Base-by-base conservation (phyloP, 2,888 invertebrate genomes). In the Liposcelis brunnea region DNA sequence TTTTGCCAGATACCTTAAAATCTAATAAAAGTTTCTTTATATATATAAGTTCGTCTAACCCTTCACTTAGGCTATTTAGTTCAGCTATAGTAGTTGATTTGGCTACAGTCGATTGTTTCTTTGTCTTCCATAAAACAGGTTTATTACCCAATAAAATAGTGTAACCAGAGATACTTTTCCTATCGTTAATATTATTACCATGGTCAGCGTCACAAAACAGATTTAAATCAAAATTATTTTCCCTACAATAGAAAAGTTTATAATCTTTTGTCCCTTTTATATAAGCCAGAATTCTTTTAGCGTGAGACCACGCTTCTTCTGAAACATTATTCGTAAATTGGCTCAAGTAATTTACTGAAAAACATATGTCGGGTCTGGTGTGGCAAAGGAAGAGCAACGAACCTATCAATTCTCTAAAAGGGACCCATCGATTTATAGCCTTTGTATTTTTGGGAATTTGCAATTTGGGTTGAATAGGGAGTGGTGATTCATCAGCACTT, bases 351-450 rank as follows among this genome's bases (percentile, higher is more conserved):
- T 45, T 31, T 1, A 51, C 16, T 2, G 46, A 12, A 46, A 38
- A 50, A 35, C 49, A 44, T 15, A 51, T 46, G 34, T 50, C 49
- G 1, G 50, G 48, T 10, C 49, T 38, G 10, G 48, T 40, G 11
- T 46, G 45, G 21, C 50, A 45, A 47, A 50, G 46, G 2, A 51
- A 14, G 37, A 44, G 49, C 51, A 51, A 49, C 8, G 50, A 40
- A 16, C 47, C 49, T 15, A 48, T 31, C 2, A 48, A 15, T 44
- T 49, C 44, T 19, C 49, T 38, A 42, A 48, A 26, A 4, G 26
- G 26, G 4, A 26, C 26, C 26, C 26, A 26, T 6, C 8, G 8
- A 26, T 26, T 26, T 8, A 26, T 6, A n/a, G n/a, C n/a, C n/a
- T n/a, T n/a, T n/a, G n/a, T n/a, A n/a, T n/a, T n/a, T n/a, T n/a